Percentiles rank a stretch among this genome's conserved stretches.
Evolutionary conservation across 2,113 vertebrate species (phyloP).

Genomic region (Pycnonotus jocosus): DNA sequence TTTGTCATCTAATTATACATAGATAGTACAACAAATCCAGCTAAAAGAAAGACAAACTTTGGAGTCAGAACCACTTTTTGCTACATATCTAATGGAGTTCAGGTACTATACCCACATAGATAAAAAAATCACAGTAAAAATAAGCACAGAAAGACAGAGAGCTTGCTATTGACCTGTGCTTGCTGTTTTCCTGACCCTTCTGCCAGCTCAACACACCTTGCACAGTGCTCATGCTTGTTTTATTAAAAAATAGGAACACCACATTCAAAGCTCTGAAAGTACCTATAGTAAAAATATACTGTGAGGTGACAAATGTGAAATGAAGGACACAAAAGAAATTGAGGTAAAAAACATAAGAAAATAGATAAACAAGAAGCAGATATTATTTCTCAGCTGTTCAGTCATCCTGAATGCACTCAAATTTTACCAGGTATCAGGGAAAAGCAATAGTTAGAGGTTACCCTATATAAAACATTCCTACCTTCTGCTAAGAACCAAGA

Average conservation of each 20-base stretch:
- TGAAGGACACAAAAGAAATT: background rate
- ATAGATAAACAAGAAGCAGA: background rate
- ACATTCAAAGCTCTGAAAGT: background rate
- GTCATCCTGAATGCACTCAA: background rate
- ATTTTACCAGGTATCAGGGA: background rate
- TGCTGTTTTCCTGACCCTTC: background rate
- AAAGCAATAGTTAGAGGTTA: background rate
- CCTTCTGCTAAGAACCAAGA: background rate
- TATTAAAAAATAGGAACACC: background rate
- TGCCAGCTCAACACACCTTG: background rate
- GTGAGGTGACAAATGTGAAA: background rate
- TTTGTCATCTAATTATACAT: background rate
- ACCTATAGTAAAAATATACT: background rate
- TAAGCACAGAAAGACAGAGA: background rate
- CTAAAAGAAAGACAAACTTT: background rate
- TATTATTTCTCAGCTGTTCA: background rate
- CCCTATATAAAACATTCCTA: background rate
- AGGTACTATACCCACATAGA: accelerated
- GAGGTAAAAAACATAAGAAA: background rate
- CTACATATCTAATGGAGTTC: background rate
- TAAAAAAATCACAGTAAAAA: background rate
- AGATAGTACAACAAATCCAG: background rate
- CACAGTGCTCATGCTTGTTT: background rate
- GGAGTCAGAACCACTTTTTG: background rate
- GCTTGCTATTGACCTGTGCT: background rate